Evolutionary conservation across 2,113 vertebrate genomes (phyloP), one percentile per base, ranked within the genome.

Genomic region (Myotis davidii): DNA sequence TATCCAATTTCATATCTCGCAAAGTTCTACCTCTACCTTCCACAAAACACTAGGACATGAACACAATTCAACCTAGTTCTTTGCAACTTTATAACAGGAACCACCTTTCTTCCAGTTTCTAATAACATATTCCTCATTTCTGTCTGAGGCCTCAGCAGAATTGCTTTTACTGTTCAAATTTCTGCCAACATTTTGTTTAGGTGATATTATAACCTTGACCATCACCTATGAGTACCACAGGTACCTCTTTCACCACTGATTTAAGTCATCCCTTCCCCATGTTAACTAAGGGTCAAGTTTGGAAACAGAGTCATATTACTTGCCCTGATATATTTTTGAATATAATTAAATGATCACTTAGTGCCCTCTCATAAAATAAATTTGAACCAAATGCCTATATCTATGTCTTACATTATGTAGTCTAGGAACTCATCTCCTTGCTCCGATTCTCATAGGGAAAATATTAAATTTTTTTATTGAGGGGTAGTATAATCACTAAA

Each of bases 271-370:
- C 11, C 5, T 77, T 25, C 21, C 5, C 32, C 21, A 45, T 37
- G 14, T 48, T 64, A 92, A 59, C 11, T 39, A 59, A 76, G 1
- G 34, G 1, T 39, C 59, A 73, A 50, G 27, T 23, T 25, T 65
- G 23, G 9, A 61, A 86, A 85, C 1, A 67, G 12, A 14, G 1
- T 52, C 23, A 42, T 18, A 48, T 52, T 56, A 8, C 3, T 29
- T 70, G 18, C 27, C 48, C 34, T 83, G n/a, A 79, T 34, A 27
- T 17, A 52, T 52, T 85, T 91, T 67, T 78, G 0, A 67, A 65
- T 88, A 14, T 25, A 12, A 72, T 90, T 74, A 92, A 95, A 92
- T 85, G 11, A 90, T 88, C 27, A 92, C 16, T 9, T 90, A 13
- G 3, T 45, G 13, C 1, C 9, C 56, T 90, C 23, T n/a, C 76